Conservation (phyloP, 2,888 invertebrate genomes). For the Eulithis prunata region DNA sequence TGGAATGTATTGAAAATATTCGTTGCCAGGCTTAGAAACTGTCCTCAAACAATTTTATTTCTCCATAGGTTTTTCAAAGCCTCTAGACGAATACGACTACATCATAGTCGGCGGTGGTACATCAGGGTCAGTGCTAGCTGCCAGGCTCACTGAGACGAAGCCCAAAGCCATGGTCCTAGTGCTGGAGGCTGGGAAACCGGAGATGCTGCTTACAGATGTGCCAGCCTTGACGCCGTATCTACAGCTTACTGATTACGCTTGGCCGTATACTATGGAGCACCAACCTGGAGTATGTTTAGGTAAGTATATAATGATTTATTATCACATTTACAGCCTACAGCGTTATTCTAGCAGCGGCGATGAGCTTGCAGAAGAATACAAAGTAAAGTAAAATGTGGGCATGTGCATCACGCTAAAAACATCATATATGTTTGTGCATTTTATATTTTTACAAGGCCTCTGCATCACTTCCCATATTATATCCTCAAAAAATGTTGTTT, state of each 20-base stretch:
- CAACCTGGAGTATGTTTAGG: slow-evolving; percentile 84
- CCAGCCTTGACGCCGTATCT: slow-evolving; percentile 84
- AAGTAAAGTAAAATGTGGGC: too few relatives aligned
- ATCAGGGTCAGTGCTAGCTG: slow-evolving; percentile 88
- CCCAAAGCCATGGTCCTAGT: slow-evolving; percentile 84
- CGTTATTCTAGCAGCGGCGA: too few relatives aligned
- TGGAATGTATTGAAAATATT: too few relatives aligned
- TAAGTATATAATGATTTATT: slow-evolving; percentile 41
- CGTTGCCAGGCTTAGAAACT: too few relatives aligned
- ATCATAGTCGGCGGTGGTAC: slow-evolving; percentile 89
- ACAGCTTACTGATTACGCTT: slow-evolving; percentile 85
- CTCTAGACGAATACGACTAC: slow-evolving; percentile 85
- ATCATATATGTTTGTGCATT: too few relatives aligned
- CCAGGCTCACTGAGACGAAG: slow-evolving; percentile 86
- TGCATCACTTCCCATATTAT: too few relatives aligned
- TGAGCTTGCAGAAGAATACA: too few relatives aligned
- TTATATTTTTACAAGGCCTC: too few relatives aligned
- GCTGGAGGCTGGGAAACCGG: slow-evolving; percentile 85
- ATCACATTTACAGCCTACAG: too few relatives aligned
- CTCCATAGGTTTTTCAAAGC: slow-evolving; percentile 57
- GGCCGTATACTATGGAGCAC: slow-evolving; percentile 86
- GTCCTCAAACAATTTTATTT: background rate
- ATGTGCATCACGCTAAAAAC: too few relatives aligned
- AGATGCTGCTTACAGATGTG: slow-evolving; percentile 81
- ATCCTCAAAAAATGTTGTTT: too few relatives aligned